phyloP scores from a whole-genome alignment of 2,797 vertebrate species.

The Cottoperca gobio region DNA sequence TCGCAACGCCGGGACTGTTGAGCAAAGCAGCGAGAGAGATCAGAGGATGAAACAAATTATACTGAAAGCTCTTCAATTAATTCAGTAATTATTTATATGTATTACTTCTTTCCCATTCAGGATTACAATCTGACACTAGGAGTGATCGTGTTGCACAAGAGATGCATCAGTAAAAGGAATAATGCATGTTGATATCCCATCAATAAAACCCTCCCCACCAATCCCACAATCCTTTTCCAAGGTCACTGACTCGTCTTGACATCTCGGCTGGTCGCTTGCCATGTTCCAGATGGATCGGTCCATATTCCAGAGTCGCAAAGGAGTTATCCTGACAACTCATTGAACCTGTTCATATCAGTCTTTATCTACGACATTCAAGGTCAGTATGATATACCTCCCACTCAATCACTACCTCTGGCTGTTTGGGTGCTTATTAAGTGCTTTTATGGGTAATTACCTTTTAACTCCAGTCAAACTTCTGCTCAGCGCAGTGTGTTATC shows the following conservation, averaged over 20 bases:
- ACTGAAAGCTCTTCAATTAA: background rate
- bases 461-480: slow-evolving; percentile 16
- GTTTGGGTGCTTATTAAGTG: slow-evolving; percentile 38
- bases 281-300: background rate
- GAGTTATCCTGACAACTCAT: background rate
- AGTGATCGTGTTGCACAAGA: too few species aligned
- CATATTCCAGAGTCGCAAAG: background rate
- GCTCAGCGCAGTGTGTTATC: slow-evolving; percentile 36
- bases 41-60: background rate
- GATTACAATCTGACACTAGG: background rate
- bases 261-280: background rate
- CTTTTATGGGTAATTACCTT: slow-evolving; percentile 21
- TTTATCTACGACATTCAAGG: slow-evolving; percentile 60
- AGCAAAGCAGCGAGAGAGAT: background rate
- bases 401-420: slow-evolving; percentile 24
- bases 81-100: too few species aligned
- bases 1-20: slow-evolving; percentile 90
- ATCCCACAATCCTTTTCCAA: background rate
- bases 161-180: background rate
- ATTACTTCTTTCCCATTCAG: background rate
- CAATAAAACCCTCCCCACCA: background rate
- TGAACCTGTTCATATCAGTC: slow-evolving; percentile 25
- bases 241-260: background rate
- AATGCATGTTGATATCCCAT: background rate
- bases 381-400: slow-evolving; percentile 28